A percentile compares a stretch with the other conserved stretches of the same genome.
phyloP scores from a whole-genome alignment of 2,888 invertebrate genomes.

The Zygogramma bicolorata region DNA sequence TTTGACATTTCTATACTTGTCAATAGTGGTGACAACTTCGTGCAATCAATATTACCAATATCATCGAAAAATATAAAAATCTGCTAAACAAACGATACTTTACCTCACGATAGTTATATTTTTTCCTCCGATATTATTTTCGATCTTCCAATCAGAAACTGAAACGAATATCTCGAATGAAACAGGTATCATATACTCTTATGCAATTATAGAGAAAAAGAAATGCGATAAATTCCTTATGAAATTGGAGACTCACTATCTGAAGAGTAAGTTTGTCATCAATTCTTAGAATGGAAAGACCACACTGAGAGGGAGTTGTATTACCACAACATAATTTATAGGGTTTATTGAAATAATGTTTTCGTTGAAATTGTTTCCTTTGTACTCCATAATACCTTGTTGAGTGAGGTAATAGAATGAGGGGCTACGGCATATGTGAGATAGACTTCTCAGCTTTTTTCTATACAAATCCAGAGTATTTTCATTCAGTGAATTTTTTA shows the following conservation, averaged over 20 bases:
- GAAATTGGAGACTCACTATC: slow-evolving; percentile 36
- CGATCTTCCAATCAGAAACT: neutral
- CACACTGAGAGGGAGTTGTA: slow-evolving; percentile 31
- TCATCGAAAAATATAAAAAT: too few species aligned
- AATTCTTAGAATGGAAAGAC: slow-evolving; percentile 37
- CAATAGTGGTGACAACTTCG: too few species aligned
- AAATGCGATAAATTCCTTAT: slow-evolving; percentile 42
- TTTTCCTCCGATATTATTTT: neutral
- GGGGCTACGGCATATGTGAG: too few species aligned
- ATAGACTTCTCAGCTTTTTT: too few species aligned
- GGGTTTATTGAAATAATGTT: neutral
- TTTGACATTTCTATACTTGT: too few species aligned
- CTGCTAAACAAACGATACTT: too few species aligned
- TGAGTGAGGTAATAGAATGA: too few species aligned
- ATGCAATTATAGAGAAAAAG: slow-evolving; percentile 30
- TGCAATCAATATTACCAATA: too few species aligned
- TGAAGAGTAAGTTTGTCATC: slow-evolving; percentile 43
- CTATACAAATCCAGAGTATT: too few species aligned
- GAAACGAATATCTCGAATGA: neutral
- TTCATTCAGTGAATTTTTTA: too few species aligned
- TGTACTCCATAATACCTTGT: neutral
- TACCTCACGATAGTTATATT: too few species aligned
- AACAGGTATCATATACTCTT: neutral
- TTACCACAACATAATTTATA: neutral
- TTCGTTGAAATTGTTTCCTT: neutral